Conservation (phyloP, 2,113 vertebrate genomes). For the Myiozetetes cayanensis region DNA sequence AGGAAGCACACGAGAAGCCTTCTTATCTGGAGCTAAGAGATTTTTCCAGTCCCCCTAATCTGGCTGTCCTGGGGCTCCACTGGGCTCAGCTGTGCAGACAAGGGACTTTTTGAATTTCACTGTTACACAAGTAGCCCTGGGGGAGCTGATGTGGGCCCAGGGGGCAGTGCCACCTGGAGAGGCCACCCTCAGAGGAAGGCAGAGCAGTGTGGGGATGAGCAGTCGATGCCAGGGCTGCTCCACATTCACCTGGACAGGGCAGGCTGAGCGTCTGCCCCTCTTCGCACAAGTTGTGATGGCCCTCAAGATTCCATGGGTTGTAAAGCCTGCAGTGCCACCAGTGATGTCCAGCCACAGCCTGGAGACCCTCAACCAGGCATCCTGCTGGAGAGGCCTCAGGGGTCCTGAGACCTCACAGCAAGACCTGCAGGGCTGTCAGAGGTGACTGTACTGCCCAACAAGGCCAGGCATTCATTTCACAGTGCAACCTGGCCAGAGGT, state of each 20-base stretch:
- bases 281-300: not conserved
- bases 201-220: not conserved
- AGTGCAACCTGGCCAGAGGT: not conserved
- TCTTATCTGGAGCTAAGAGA: slow-evolving; percentile 12
- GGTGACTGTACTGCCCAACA: rapidly evolving
- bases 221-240: not conserved
- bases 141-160: not conserved
- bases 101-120: not conserved
- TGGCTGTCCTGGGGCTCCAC: not conserved
- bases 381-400: not conserved
- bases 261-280: not conserved
- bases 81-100: not conserved
- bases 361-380: not conserved
- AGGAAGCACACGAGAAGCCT: not conserved
- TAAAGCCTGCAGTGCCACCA: not conserved
- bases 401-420: not conserved
- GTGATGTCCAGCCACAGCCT: not conserved
- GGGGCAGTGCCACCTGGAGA: not conserved
- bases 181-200: not conserved
- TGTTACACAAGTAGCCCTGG: not conserved
- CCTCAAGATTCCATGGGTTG: not conserved
- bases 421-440: not conserved
- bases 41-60: slow-evolving; percentile 37
- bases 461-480: not conserved
- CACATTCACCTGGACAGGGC: not conserved